These are phyloP conservation scores for Mycalesis mineus DNA, from an alignment of 2,888 invertebrate genomes.

Conservation along the genomic window DNA sequence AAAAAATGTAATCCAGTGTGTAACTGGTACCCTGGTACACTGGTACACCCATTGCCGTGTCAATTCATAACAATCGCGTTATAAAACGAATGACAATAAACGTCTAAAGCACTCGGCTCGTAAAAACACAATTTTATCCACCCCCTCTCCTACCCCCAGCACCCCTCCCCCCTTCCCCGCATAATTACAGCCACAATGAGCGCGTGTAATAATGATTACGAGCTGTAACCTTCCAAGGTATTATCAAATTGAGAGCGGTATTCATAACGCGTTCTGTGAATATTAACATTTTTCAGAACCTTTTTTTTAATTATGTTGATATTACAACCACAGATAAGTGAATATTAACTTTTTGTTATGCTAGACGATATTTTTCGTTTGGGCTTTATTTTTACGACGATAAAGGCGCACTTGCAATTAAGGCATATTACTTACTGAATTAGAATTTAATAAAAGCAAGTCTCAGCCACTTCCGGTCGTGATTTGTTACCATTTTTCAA, in stretches of 20 bases:
- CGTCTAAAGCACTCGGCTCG: conserved; percentile 37
- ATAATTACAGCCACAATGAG: conserved; percentile 39
- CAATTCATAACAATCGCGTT: conserved; percentile 33
- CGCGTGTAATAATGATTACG: conserved; percentile 38
- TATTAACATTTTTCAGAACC: background rate
- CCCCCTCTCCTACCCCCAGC: conserved; percentile 23
- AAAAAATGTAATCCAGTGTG: conserved; percentile 23
- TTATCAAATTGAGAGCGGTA: conserved; percentile 16
- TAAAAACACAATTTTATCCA: conserved; percentile 39
- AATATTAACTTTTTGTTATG: too few species aligned
- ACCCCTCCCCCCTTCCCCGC: conserved; percentile 24
- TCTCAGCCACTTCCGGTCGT: too few species aligned
- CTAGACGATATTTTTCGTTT: too few species aligned
- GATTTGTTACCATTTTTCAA: too few species aligned
- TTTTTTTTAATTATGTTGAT: too few species aligned
- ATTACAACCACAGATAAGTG: too few species aligned
- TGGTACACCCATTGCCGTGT: conserved; percentile 25
- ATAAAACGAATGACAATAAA: conserved; percentile 37
- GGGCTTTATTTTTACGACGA: too few species aligned
- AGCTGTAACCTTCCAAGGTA: conserved; percentile 28
- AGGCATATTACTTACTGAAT: too few species aligned
- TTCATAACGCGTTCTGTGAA: background rate
- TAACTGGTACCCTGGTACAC: conserved; percentile 23
- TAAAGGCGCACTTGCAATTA: too few species aligned
- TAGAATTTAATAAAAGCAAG: too few species aligned